Conservation (phyloP, 2,888 invertebrate species). For the Gari tellinella region DNA sequence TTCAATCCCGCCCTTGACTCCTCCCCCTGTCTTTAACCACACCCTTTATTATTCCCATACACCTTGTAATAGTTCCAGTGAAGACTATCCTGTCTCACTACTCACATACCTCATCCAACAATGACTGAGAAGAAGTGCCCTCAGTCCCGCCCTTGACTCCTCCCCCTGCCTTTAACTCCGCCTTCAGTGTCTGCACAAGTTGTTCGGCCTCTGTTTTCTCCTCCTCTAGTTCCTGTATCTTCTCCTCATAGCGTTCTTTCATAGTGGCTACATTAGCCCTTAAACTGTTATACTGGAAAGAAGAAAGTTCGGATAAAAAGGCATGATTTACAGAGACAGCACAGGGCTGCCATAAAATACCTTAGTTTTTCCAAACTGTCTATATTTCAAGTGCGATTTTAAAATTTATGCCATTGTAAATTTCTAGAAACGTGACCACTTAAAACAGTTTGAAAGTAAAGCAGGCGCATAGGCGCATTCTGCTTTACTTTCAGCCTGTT, state of each 20-base stretch:
- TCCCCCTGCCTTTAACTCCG: conserved; percentile 13
- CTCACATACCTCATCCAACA: conserved; percentile 68
- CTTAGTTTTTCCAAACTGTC: background rate
- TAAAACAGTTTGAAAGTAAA: too few relatives aligned
- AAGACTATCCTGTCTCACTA: background rate
- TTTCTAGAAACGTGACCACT: too few relatives aligned
- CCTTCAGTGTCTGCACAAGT: conserved; percentile 43
- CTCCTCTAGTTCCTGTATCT: conserved; percentile 75
- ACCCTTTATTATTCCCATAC: too few relatives aligned
- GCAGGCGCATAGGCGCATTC: too few relatives aligned
- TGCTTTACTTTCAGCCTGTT: too few relatives aligned
- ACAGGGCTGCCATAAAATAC: background rate
- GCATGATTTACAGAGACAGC: too few relatives aligned
- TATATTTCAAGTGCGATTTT: background rate
- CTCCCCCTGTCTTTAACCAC: conserved; percentile 8
- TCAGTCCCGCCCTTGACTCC: conserved; percentile 3
- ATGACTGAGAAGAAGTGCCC: conserved; percentile 27
- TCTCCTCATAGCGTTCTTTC: conserved; percentile 81
- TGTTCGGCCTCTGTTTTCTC: conserved; percentile 66
- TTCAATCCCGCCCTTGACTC: conserved; percentile 2
- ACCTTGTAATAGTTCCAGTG: too few relatives aligned
- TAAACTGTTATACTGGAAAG: conserved; percentile 79
- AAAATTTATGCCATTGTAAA: too few relatives aligned
- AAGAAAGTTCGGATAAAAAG: conserved; percentile 1
- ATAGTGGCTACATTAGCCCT: conserved; percentile 77